Evolutionary conservation across 2,113 vertebrate species (phyloP), one percentile per base, ranked within the genome.

Genomic region (Steatornis caripensis): DNA sequence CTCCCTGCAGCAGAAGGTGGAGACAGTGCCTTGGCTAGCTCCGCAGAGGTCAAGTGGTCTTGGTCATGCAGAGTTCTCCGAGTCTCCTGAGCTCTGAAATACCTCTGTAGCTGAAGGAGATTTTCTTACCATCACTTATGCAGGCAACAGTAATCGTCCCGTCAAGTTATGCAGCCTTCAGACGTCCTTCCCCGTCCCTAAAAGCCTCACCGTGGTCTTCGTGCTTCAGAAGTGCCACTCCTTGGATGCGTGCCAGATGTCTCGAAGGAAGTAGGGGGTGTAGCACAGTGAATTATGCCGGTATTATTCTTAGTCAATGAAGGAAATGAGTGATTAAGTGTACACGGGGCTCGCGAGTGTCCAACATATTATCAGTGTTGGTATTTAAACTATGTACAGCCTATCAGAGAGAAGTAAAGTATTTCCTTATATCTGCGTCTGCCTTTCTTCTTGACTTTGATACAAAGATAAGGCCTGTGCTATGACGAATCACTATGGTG

Each of bases 261-360:
- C 79, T 84, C 10, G 11, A 26, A 19, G 48, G 69, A 62, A 76
- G 71, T 6, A 87, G 51, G n/a, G 71, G 66, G 20, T 55, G 76
- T 65, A 93, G 65, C 48, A 9, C 16, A 1, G 32, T 77, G 57
- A 90, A 90, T 87, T 83, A 15, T 12, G 48, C 68, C 0, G 2
- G 6, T 6, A 21, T 84, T 91, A 89, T 87, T 95, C 94, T 86
- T 93, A 64, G 90, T 21, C 72, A 23, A 30, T 60, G 80, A 45
- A 93, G 95, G 96, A 95, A 96, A 96, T 91, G 97, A 93, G 93
- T 97, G 96, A 97, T 97, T 96, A 97, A 96, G 97, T 96, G 96
- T 91, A 91, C 96, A 87, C 43, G 91, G 93, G 87, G 34, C 94
- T 96, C 84, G 41, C 5, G 15, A 97, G 94, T 71, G 95, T 69